Percentiles rank a stretch among this genome's conserved stretches.
Evolutionary conservation across 2,888 invertebrate genomes (phyloP).

Genomic region (Sepioteuthis lessoniana): DNA sequence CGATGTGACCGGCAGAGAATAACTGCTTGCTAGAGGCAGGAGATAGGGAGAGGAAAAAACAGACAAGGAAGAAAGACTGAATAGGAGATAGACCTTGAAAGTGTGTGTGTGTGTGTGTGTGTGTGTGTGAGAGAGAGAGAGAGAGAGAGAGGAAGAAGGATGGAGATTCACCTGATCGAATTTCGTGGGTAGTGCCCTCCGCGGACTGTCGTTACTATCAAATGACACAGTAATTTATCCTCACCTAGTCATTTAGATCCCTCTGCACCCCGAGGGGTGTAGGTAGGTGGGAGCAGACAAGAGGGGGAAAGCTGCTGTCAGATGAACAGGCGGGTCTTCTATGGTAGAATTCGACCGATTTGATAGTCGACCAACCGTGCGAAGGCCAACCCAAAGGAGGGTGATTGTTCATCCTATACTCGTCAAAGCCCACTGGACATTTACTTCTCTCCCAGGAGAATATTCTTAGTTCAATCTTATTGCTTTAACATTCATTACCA

Average conservation of each 20-base stretch:
- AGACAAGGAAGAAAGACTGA: neutral
- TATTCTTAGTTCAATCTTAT: neutral
- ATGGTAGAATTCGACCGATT: neutral
- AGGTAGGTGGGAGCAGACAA: neutral
- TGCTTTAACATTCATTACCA: neutral
- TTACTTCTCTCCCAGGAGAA: neutral
- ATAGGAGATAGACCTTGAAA: neutral
- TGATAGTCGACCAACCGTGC: neutral
- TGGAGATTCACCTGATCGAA: neutral
- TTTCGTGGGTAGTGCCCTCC: neutral
- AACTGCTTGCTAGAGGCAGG: neutral
- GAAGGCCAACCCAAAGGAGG: neutral
- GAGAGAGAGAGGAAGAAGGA: too few relatives aligned
- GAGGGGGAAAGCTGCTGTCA: neutral
- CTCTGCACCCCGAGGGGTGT: neutral
- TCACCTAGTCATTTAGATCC: neutral
- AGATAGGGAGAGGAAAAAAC: neutral
- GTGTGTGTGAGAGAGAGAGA: neutral
- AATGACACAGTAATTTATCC: conserved; percentile 20
- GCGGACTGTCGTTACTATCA: neutral
- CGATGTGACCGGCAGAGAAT: neutral
- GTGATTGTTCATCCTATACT: neutral
- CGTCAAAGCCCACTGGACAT: neutral
- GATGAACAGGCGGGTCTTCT: neutral
- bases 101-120: neutral